Conservation (phyloP, 1,140 invertebrate genomes). For the Drosophila truncata region DNA sequence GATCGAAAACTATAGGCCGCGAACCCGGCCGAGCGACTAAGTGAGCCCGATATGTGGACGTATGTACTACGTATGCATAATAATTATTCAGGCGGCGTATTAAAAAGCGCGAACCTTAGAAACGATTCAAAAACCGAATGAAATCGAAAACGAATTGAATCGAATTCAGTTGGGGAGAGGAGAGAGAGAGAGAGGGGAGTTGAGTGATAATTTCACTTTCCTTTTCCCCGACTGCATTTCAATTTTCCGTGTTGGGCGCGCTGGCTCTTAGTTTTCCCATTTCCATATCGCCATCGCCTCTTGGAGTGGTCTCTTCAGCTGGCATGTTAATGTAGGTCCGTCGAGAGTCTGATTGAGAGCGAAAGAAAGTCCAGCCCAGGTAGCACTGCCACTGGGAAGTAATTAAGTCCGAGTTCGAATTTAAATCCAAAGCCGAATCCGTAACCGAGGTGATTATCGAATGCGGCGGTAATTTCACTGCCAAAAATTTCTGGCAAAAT, state of each 20-base stretch:
- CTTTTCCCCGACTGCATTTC: conserved; percentile 67
- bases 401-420: conserved; percentile 40
- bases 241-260: conserved; percentile 45
- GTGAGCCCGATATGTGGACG: conserved; percentile 8
- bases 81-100: conserved; percentile 78
- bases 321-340: conserved; percentile 71
- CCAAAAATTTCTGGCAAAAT: conserved; percentile 60
- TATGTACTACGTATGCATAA: conserved; percentile 46
- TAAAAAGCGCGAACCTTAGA: conserved; percentile 72
- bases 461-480: conserved; percentile 62
- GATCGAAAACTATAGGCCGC: conserved; percentile 58
- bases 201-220: conserved; percentile 74
- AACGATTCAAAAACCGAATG: conserved; percentile 61
- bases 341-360: conserved; percentile 32
- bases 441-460: conserved; percentile 44
- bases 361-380: conserved; percentile 24
- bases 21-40: conserved; percentile 13
- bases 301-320: conserved; percentile 66
- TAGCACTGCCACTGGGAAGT: conserved; percentile 34
- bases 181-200: background rate
- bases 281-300: conserved; percentile 35
- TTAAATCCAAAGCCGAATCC: conserved; percentile 30
- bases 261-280: conserved; percentile 28
- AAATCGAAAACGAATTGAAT: conserved; percentile 76
- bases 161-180: conserved; percentile 26